These are phyloP conservation scores for Gryon sp. DNA, from an alignment of 1,140 invertebrate species.

Conservation along the genomic window DNA sequence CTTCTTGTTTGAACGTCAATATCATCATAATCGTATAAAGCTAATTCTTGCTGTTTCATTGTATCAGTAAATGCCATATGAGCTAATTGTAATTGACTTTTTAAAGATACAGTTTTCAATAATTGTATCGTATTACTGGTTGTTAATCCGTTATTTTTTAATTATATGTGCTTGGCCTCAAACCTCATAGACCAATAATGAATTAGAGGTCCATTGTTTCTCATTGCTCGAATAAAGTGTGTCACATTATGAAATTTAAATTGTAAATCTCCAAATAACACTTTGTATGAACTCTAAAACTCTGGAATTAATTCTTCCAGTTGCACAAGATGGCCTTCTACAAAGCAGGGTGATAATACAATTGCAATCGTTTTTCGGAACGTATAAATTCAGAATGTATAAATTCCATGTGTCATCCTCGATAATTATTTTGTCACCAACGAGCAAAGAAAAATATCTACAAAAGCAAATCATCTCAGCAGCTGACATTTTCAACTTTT, in stretches of 20 bases:
- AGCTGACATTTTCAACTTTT: slow-evolving; percentile 26
- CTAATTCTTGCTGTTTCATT: too few relatives aligned
- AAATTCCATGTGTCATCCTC: slow-evolving; percentile 14
- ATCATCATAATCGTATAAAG: neutral
- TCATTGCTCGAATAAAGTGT: neutral
- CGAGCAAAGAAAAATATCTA: slow-evolving; percentile 27
- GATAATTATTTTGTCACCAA: slow-evolving; percentile 9
- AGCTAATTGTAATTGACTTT: slow-evolving; percentile 8
- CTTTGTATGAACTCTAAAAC: too few relatives aligned
- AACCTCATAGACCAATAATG: slow-evolving; percentile 34
- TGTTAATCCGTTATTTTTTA: slow-evolving; percentile 20
- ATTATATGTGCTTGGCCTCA: slow-evolving; percentile 27
- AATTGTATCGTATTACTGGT: slow-evolving; percentile 20
- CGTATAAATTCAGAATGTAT: slow-evolving; percentile 13
- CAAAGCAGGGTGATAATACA: slow-evolving; percentile 15
- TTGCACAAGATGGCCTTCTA: slow-evolving; percentile 5
- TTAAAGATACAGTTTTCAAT: slow-evolving; percentile 23
- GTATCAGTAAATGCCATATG: too few relatives aligned
- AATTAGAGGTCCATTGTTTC: slow-evolving; percentile 14
- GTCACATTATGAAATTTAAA: slow-evolving; percentile 33
- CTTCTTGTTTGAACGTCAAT: slow-evolving; percentile 2
- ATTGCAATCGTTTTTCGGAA: slow-evolving; percentile 22
- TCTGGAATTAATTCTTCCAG: slow-evolving; percentile 1
- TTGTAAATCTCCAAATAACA: slow-evolving; percentile 28
- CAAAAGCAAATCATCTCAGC: slow-evolving; percentile 34